phyloP scores from a whole-genome alignment of 1,140 invertebrate species.

The Drosophila carrolli region DNA sequence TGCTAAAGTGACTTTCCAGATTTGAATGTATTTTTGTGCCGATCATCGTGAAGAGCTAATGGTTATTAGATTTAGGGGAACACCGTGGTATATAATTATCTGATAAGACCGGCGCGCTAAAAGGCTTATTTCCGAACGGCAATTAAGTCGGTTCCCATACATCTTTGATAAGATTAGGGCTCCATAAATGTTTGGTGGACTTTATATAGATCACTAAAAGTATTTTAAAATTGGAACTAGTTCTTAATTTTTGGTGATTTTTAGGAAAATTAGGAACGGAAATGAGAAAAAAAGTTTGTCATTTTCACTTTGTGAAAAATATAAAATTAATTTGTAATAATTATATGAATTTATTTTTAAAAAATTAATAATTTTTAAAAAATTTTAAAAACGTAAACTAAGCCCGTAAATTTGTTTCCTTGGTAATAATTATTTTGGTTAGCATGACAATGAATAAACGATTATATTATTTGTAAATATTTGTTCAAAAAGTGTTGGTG shows the following conservation, averaged over 20 bases:
- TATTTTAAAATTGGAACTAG: slow-evolving; percentile 10
- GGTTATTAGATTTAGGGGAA: slow-evolving; percentile 11
- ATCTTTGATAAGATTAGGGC: slow-evolving; percentile 21
- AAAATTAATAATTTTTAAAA: too few relatives aligned
- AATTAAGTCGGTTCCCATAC: slow-evolving; percentile 25
- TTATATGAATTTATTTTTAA: too few relatives aligned
- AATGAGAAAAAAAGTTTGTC: too few relatives aligned
- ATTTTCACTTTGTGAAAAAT: too few relatives aligned
- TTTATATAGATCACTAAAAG: slow-evolving; percentile 12
- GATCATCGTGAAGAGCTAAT: slow-evolving; percentile 34
- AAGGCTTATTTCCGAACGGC: slow-evolving; percentile 14
- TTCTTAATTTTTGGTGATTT: neutral
- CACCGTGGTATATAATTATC: slow-evolving; percentile 2
- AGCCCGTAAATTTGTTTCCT: too few relatives aligned
- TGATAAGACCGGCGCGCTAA: neutral
- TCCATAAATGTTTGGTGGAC: slow-evolving; percentile 21
- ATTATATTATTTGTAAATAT: too few relatives aligned
- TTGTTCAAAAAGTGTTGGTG: too few relatives aligned
- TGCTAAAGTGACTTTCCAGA: slow-evolving; percentile 18
- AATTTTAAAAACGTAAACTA: too few relatives aligned
- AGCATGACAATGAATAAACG: too few relatives aligned
- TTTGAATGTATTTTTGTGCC: slow-evolving; percentile 5
- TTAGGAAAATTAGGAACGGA: neutral
- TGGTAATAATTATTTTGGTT: too few relatives aligned
- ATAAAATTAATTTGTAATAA: too few relatives aligned